Base-by-base conservation (phyloP, 2,888 invertebrate species). In the Heterodera filipjevi region DNA sequence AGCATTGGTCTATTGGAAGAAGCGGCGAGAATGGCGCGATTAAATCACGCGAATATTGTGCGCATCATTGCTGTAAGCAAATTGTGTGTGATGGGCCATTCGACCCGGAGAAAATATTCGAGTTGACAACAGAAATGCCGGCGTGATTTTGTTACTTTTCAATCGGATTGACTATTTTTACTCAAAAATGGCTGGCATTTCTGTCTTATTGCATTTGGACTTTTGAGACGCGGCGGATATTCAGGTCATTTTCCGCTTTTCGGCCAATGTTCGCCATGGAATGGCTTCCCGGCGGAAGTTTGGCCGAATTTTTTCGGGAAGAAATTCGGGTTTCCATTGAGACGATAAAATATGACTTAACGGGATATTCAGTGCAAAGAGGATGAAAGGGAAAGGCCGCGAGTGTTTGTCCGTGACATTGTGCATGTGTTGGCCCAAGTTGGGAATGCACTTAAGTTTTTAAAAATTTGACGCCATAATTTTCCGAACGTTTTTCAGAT, bases 231-330 rank as follows among this genome's bases (percentile, higher is more conserved):
- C 53, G 6, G 22, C 6, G 12, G 12, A 39, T 19, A 22, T 46
- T 66, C 44, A 75, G 75, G 8, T 86, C 86, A 66, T 87, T 87
- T 76, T 83, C 83, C 81, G 87, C 85, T 49, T 87, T 87, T 76
- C 85, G 87, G 27, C 88, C 88, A 39, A 84, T 87, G 86, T 84
- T 88, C 68, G 88, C 86, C 0, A 82, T 88, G 83, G 88, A 88
- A 79, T 88, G 88, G 88, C 84, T 88, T 8, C 83, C 86, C 0
- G 88, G 88, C 10, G 88, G 88, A 19, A 86, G 86, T 22, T 80
- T 88, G 46, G 84, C 85, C 49, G 87, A 89, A 77, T 88, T 82
- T 79, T 88, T 88, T 79, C 59, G 84, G 30, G 83, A 84, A 22
- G 82, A 87, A 30, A 84, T 88, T 35, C 77, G 88, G 77, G 87